A percentile compares a stretch with the other conserved stretches of the same genome.
These are phyloP conservation scores for Lepeophtheirus nordmannii DNA, from an alignment of 2,888 invertebrate genomes.

Conservation along the genomic window DNA sequence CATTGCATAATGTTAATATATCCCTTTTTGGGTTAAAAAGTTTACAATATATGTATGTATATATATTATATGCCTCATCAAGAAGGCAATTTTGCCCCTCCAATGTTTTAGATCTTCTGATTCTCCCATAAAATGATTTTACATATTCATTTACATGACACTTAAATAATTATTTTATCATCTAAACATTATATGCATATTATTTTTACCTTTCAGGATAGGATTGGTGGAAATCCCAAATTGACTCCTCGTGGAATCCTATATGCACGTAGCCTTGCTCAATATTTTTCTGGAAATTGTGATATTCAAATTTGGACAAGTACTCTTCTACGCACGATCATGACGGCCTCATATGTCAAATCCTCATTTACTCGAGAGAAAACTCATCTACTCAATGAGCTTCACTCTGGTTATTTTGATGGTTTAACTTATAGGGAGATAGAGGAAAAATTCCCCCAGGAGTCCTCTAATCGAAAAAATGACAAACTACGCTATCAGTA, in stretches of 20 bases:
- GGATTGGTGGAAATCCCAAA: conserved; percentile 3
- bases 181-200: not conserved
- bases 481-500: conserved; percentile 11
- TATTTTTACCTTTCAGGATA: conserved; percentile 5
- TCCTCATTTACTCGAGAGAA: not conserved
- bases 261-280: not conserved
- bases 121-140: no score
- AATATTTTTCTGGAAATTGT: not conserved
- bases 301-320: conserved; percentile 10
- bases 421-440: conserved; percentile 4
- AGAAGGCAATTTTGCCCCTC: no score
- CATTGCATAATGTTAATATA: no score
- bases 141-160: no score
- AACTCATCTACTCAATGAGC: not conserved
- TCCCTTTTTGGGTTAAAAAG: no score
- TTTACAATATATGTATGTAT: no score
- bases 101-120: no score
- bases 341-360: conserved; percentile 11
- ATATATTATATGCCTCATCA: no score
- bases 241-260: not conserved
- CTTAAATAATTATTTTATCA: no score
- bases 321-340: not conserved
- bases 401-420: not conserved
- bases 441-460: not conserved
- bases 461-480: not conserved